These are phyloP conservation scores for Eidolon dupreanum DNA, from an alignment of 2,797 vertebrate genomes.

Conservation along the genomic window DNA sequence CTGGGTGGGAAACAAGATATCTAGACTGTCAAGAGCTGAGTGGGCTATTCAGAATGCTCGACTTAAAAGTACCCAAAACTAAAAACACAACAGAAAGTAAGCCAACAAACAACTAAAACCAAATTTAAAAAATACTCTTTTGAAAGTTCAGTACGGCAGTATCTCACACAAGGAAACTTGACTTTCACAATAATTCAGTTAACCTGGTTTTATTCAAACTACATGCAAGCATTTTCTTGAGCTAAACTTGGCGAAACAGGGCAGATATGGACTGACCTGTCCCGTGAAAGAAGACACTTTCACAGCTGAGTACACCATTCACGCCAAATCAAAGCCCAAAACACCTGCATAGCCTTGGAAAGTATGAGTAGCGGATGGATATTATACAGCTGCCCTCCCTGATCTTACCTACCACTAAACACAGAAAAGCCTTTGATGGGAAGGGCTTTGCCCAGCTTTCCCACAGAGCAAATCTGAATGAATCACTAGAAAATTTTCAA, in stretches of 20 bases:
- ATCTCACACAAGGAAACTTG: not conserved
- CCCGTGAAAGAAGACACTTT: not conserved
- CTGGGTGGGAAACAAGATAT: not conserved
- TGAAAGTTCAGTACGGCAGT: not conserved
- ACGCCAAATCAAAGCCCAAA: constrained; percentile 34
- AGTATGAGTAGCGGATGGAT: constrained; percentile 1
- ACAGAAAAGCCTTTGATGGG: not conserved
- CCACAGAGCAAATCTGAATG: constrained; percentile 25
- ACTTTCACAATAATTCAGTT: not conserved
- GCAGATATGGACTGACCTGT: not conserved
- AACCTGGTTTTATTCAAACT: constrained; percentile 11
- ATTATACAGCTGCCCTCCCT: not conserved
- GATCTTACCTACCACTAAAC: not conserved
- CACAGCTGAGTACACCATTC: not conserved
- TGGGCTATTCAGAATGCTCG: not conserved
- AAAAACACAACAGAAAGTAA: not conserved
- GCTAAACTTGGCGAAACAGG: not conserved
- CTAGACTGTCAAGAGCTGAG: not conserved
- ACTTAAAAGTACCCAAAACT: not conserved
- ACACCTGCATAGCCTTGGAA: not conserved
- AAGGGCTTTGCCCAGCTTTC: not conserved
- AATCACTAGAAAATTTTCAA: constrained; percentile 10
- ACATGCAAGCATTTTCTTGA: not conserved
- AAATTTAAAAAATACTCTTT: not conserved
- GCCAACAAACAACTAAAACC: not conserved